phyloP scores from a whole-genome alignment of 2,113 vertebrate species.

The Cebus imitator region DNA sequence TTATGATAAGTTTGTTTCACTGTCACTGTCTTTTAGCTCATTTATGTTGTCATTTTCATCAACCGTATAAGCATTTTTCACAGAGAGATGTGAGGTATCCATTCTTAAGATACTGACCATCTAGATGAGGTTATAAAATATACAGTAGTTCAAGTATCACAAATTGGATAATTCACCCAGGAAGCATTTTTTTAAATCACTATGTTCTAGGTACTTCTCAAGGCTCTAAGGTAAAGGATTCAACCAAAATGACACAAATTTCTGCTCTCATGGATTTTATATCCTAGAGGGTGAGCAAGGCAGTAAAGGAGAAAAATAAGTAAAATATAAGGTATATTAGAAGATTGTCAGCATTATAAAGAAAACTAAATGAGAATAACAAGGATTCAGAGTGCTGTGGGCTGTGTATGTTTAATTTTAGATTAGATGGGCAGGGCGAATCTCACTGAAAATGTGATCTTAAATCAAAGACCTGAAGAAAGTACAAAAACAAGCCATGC shows the following conservation, averaged over 20 bases:
- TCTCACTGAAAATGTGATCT: not conserved
- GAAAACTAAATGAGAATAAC: not conserved
- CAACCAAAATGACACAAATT: not conserved
- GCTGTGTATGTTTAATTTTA: not conserved
- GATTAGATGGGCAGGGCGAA: not conserved
- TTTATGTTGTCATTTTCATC: not conserved
- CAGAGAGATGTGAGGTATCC: not conserved
- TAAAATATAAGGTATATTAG: not conserved
- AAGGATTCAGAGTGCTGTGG: not conserved
- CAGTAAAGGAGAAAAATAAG: not conserved
- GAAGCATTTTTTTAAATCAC: not conserved
- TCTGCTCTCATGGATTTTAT: not conserved
- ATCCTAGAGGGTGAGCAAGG: not conserved
- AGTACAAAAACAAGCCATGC: not conserved
- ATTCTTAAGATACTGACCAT: not conserved
- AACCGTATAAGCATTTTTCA: not conserved
- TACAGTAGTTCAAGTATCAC: not conserved
- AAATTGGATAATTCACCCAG: not conserved
- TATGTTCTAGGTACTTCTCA: not conserved
- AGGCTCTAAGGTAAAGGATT: not conserved
- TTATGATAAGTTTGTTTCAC: not conserved
- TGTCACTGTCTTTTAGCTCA: not conserved
- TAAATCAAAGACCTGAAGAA: not conserved
- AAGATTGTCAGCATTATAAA: not conserved
- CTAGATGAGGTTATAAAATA: not conserved